Base-by-base conservation (phyloP, 2,113 vertebrate genomes). In the Otocyon megalotis region DNA sequence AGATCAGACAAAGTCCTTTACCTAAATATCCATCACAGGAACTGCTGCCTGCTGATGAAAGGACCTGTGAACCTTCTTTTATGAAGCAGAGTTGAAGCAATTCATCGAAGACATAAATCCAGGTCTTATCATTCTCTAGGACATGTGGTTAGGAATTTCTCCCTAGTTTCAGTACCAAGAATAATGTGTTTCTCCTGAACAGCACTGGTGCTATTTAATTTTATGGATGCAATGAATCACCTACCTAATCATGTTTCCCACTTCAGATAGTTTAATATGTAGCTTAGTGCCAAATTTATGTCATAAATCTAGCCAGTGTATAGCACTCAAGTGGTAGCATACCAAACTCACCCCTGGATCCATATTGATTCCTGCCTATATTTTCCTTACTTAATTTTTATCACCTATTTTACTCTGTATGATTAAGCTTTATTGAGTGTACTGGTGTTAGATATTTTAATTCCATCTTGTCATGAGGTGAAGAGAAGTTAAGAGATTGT, bases 221-320 rank as follows among this genome's bases (percentile, higher is more conserved):
- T 94, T 95, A 90, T 72, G 53, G 67, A 35, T 84, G 12, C 54
- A 32, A 94, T 88, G 80, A 95, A 90, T 97, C 95, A 98, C 84
- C 81, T 91, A 88, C 65, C 54, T 91, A 91, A 91, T 88, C 92
- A 84, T 88, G 71, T 77, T 96, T 96, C 85, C 93, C 77, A 97
- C 71, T 77, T 96, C 71, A 93, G 85, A 92, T 93, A 71, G 84
- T 88, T 96, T 94, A 91, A 84, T 81, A 85, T 76, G 86, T 48
- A 93, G 67, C 63, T 93, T 94, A 96, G n/a, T 58, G 65, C 76
- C 81, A 91, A 87, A 71, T 82, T 43, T 28, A 72, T 56, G 62
- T n/a, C 35, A 95, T 71, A 97, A 88, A 97, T 96, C 63, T 76
- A 90, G 30, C 16, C 88, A 69, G 17, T 32, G 15, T 54, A 28